Evolutionary conservation across 2,113 vertebrate species (phyloP).

Genomic region (Takifugu bimaculatus): DNA sequence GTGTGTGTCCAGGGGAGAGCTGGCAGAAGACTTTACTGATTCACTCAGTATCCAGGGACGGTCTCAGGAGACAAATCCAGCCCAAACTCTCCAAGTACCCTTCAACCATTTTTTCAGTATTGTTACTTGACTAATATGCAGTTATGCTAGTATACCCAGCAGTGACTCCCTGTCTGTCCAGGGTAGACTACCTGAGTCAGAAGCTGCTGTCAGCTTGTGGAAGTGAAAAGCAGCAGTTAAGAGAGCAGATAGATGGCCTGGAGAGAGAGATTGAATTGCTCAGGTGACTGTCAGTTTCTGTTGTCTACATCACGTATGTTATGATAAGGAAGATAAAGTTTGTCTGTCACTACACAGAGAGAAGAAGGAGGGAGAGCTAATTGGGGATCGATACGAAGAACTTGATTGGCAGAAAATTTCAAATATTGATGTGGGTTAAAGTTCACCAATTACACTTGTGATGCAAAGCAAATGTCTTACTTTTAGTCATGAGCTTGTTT

Average conservation of each 20-base stretch:
- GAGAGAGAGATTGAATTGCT: slow-evolving; percentile 81
- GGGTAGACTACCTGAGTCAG: slow-evolving; percentile 82
- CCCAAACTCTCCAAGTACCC: slow-evolving; percentile 87
- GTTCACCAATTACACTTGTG: background rate
- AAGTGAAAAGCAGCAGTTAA: slow-evolving; percentile 69
- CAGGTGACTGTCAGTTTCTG: slow-evolving; percentile 69
- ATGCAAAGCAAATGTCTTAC: too few relatives aligned
- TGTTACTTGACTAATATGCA: background rate
- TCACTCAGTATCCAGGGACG: slow-evolving; percentile 77
- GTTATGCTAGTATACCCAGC: background rate
- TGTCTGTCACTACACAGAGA: slow-evolving; percentile 68
- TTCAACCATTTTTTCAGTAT: background rate
- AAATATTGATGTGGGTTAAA: slow-evolving; percentile 80
- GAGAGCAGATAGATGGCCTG: slow-evolving; percentile 75
- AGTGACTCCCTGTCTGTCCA: slow-evolving; percentile 45
- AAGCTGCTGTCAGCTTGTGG: slow-evolving; percentile 71
- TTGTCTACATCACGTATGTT: background rate
- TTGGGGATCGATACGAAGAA: slow-evolving; percentile 77
- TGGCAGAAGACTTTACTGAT: slow-evolving; percentile 80
- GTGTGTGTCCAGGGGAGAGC: slow-evolving; percentile 78
- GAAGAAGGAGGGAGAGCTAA: slow-evolving; percentile 79
- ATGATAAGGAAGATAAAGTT: background rate
- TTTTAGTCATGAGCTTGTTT: too few relatives aligned
- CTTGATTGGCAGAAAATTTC: slow-evolving; percentile 96
- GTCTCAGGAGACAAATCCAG: slow-evolving; percentile 81